These are phyloP conservation scores for Malacoraja senta DNA, from an alignment of 2,797 vertebrate genomes.

Conservation along the genomic window DNA sequence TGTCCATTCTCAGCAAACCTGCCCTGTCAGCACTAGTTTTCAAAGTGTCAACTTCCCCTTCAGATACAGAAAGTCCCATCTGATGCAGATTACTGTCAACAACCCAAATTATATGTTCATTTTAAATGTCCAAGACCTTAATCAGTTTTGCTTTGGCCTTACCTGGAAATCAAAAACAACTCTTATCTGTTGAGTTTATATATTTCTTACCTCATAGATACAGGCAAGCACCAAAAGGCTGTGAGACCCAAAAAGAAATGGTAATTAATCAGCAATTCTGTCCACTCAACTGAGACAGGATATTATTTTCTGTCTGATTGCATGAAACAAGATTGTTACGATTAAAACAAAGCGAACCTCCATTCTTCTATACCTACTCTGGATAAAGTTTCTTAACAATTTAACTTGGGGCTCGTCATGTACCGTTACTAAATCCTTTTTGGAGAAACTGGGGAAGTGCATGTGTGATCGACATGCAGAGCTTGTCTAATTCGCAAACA, in stretches of 20 bases:
- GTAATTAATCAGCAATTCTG: background rate
- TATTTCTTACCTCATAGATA: background rate
- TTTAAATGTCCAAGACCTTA: background rate
- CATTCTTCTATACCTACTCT: too few relatives aligned
- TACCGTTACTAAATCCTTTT: background rate
- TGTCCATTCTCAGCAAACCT: too few relatives aligned
- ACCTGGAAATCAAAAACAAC: background rate
- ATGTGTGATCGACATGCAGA: background rate
- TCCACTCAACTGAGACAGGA: background rate
- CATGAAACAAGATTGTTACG: background rate
- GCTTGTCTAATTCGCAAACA: background rate
- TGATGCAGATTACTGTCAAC: too few relatives aligned
- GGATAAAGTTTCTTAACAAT: background rate
- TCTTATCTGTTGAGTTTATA: background rate
- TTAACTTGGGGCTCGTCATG: background rate
- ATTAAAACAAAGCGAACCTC: background rate
- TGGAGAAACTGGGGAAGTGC: background rate
- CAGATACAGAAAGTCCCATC: too few relatives aligned
- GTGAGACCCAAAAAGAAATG: background rate
- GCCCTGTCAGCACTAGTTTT: too few relatives aligned
- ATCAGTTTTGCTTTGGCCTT: background rate
- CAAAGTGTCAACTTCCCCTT: too few relatives aligned
- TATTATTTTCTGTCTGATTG: background rate
- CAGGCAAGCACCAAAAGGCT: background rate
- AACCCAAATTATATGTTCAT: too few relatives aligned